Base-by-base conservation (phyloP, 2,113 vertebrate genomes). In the Polyodon spathula region DNA sequence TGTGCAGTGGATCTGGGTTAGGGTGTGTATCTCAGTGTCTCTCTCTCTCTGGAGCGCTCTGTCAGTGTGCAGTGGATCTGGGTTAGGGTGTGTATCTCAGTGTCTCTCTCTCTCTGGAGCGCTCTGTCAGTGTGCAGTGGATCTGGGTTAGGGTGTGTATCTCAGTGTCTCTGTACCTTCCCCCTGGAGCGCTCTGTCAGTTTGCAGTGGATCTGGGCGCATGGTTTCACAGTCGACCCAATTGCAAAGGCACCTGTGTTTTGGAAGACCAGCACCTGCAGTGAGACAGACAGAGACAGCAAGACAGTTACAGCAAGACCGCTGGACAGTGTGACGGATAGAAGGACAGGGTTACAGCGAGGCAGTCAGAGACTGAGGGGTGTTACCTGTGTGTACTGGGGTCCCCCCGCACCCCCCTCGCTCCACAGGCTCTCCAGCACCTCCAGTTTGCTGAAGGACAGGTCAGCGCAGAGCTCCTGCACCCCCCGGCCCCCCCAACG, bases 371-470 rank as follows among this genome's bases (percentile, higher is more conserved):
- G 6, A 15, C 3, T 12, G 4, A 6, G 2, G 11, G 8, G n/a
- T 40, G 57, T 40, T 78, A 95, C 93, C 89, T 95, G 88, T 0
- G 78, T 87, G 73, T 93, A 92, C 64, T 88, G 73, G 6, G 79
- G 76, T 11, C 68, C 61, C n/a, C 68, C 17, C 0, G 77, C 3
- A 6, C 12, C 11, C 1, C 50, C 58, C 38, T 44, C 63, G 37
- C 85, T 81, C 89, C 89, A 92, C 37, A 95, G 75, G 59, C 89
- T 92, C 74, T 94, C 93, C 16, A 94, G 74, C 70, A 94, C 76
- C 67, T 95, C 93, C 61, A 95, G 81, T 66, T 86, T 85, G 68
- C 92, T 92, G 7, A 92, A 92, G 71, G 77, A 86, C 41, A 90
- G 60, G n/a, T 93, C 91, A 0, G 85, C 82, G 62, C 79, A 86